A percentile compares a stretch with the other conserved stretches of the same genome.
Evolutionary conservation across 2,888 invertebrate genomes (phyloP).

Genomic region (Cheilosia variabilis): DNA sequence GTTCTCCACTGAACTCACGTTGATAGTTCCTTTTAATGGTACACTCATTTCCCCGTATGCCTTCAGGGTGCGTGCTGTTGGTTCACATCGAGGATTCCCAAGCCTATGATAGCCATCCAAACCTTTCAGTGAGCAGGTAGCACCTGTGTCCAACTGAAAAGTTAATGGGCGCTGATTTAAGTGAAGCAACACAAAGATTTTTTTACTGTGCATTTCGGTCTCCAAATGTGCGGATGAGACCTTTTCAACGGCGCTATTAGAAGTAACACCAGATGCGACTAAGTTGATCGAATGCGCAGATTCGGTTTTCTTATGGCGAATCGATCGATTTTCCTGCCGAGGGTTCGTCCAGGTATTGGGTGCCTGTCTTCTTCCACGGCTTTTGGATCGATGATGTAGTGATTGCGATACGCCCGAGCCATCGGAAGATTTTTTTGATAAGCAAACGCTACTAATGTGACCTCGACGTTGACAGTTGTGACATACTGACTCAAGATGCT

Average conservation of each 20-base stretch:
- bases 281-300: not conserved
- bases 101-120: not conserved
- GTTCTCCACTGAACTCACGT: not conserved
- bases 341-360: not conserved
- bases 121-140: too few species aligned
- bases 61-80: too few species aligned
- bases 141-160: conserved; percentile 31
- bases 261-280: too few species aligned
- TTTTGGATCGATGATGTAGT: not conserved
- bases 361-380: not conserved
- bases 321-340: not conserved
- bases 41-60: too few species aligned
- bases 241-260: not conserved
- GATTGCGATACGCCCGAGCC: not conserved
- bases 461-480: conserved; percentile 28
- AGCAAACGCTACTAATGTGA: conserved; percentile 21
- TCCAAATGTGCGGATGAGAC: not conserved
- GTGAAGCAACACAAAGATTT: conserved; percentile 2
- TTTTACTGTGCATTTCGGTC: too few species aligned
- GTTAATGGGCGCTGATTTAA: conserved; percentile 14
- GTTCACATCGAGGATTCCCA: not conserved
- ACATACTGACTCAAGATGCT: conserved; percentile 29
- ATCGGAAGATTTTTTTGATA: not conserved
- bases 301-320: not conserved
- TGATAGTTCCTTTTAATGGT: not conserved